phyloP scores from a whole-genome alignment of 2,888 invertebrate species.

The Spicauda simplicius region DNA sequence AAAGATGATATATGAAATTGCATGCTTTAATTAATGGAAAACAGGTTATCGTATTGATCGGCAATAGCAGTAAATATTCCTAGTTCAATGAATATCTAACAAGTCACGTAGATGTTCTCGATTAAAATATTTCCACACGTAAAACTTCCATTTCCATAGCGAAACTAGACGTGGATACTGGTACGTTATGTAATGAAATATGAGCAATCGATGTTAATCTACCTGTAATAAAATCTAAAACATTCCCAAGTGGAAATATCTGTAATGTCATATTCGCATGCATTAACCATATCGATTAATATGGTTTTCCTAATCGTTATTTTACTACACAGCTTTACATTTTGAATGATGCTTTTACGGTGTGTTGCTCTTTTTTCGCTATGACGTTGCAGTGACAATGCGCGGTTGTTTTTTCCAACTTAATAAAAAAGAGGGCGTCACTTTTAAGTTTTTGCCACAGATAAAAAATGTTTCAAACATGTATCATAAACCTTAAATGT shows the following conservation, averaged over 20 bases:
- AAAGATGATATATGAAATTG: neutral
- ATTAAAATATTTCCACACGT: slow-evolving; percentile 43
- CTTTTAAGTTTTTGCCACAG: too few relatives aligned
- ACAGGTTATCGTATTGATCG: slow-evolving; percentile 11
- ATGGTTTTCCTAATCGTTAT: slow-evolving; percentile 1
- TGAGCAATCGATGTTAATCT: slow-evolving; percentile 27
- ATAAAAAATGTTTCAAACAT: too few relatives aligned
- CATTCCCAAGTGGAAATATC: slow-evolving; percentile 32
- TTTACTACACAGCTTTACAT: neutral
- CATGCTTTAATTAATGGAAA: slow-evolving; percentile 1
- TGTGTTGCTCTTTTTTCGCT: too few relatives aligned
- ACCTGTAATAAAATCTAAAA: slow-evolving; percentile 30
- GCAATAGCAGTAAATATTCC: slow-evolving; percentile 30
- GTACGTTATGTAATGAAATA: slow-evolving; percentile 30
- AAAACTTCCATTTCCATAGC: slow-evolving; percentile 48
- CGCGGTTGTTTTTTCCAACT: too few relatives aligned
- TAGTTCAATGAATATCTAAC: slow-evolving; percentile 39
- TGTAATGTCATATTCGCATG: slow-evolving; percentile 12
- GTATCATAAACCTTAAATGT: too few relatives aligned
- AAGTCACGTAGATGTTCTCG: slow-evolving; percentile 45
- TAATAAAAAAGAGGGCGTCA: too few relatives aligned
- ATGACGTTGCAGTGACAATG: too few relatives aligned
- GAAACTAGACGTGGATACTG: slow-evolving; percentile 30
- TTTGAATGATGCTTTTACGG: neutral
- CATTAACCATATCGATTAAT: slow-evolving; percentile 10